Evolutionary conservation across 2,797 vertebrate genomes (phyloP).

Genomic region (Adelosebastes latens): DNA sequence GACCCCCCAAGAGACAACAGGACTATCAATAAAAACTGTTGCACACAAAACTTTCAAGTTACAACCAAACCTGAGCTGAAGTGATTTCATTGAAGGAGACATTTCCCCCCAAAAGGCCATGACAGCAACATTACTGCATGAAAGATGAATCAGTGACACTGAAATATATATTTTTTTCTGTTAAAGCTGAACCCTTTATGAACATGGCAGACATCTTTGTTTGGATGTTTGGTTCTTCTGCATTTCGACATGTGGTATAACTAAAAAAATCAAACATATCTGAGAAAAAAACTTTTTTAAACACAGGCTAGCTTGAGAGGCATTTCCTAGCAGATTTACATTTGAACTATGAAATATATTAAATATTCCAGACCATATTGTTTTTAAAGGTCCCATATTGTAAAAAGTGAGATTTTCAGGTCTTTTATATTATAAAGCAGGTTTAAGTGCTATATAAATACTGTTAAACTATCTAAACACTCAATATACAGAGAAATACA

Average conservation of each 20-base stretch:
- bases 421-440: too few relatives aligned
- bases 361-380: too few relatives aligned
- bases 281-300: not conserved
- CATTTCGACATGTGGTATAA: not conserved
- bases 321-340: too few relatives aligned
- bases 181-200: not conserved
- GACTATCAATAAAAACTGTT: not conserved
- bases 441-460: too few relatives aligned
- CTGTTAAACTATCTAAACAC: too few relatives aligned
- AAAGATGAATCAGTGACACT: not conserved
- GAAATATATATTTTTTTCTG: not conserved
- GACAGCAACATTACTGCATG: not conserved
- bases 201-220: not conserved
- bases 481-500: too few relatives aligned
- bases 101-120: not conserved
- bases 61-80: not conserved
- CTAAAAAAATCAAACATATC: not conserved
- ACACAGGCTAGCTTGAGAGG: not conserved
- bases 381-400: too few relatives aligned
- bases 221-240: not conserved
- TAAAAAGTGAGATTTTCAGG: too few relatives aligned
- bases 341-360: too few relatives aligned
- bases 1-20: conserved; percentile 23
- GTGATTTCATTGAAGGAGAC: not conserved
- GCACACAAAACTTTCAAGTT: not conserved